Evolutionary conservation across 2,797 vertebrate species (phyloP), one percentile per base, ranked within the genome.

Genomic region (Hemibagrus guttatus): DNA sequence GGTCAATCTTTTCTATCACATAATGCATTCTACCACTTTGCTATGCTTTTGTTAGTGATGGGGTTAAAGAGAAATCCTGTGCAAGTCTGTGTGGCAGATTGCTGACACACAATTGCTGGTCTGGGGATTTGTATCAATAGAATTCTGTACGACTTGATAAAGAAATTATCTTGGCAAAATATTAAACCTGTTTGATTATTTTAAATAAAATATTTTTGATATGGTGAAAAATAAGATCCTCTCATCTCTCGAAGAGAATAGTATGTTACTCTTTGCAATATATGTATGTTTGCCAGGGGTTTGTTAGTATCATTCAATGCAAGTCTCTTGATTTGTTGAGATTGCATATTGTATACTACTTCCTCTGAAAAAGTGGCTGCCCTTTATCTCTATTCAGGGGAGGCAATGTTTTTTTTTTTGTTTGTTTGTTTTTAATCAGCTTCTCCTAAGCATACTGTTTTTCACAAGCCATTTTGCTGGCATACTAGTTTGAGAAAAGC

Each of bases 1-100:
- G 31, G 64, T 66, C 54, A 75, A 56, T 81, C 28, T 19, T 49
- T 49, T 49, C 61, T 87, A 66, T 88, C 23, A 23, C 39, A 84
- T 0, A 11, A 56, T 68, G 59, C 49, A 49, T 28, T 52, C 28
- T 54, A 6, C 63, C 23, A 14, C 58, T 23, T 56, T 52, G 3
- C 49, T 64, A 2, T 13, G 39, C 9, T 64, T 83, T 58, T 28
- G 21, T 68, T 61, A 14, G n/a, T 26, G 58, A 31, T 14, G 2
- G 71, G 42, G 31, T 59, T 79, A 6, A 35, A 54, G 28, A 72
- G 52, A 5, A 2, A 64, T 39, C 26, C 39, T 28, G 59, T 59
- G 21, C 19, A 59, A 14, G 28, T 31, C 4, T 14, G 42, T n/a
- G 46, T 23, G 9, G 26, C 75, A 79, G 72, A 28, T 58, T 78